Evolutionary conservation across 92 coral and sea anemone species (phyloP), one percentile per base, ranked within the genome.

Genomic region (Epizoanthus fatuus): DNA sequence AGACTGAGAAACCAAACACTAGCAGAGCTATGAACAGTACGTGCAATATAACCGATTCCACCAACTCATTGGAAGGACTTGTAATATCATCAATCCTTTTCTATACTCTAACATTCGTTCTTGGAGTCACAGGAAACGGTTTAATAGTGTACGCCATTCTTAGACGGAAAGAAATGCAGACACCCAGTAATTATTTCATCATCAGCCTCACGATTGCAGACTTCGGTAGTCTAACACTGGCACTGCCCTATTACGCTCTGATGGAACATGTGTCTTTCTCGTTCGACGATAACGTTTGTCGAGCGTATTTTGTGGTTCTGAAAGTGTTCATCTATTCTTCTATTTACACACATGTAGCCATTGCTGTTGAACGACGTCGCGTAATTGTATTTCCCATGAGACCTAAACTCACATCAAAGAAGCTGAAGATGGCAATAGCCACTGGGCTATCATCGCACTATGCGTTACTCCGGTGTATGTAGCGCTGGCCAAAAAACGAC

Each of bases 351-450:
- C 90, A 87, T 51, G 70, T 83, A 3, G 79, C 90, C 17, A 87
- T 87, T 49, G 90, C 90, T 7, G 69, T 87, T 32, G 90, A 87
- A 42, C 56, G 90, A 32, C 84, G 69, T 67, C 39, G 86, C 29
- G 75, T 77, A 3, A 72, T 86, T 57, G 86, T 81, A 56, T 79
- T 79, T 32, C 86, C 90, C 1, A 59, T 87, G 86, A 80, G 37
- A 75, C 77, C 62, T 20, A 79, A 64, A 49, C 58, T 81, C 10
- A 55, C 90, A 29, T 15, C 70, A 3, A 60, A 77, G 29, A 59
- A 40, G 4, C 56, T 77, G 14, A 77, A 77, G 54, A 59, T 44
- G 25, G n/a, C 20, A 38, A 77, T 37, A 13, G 42, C 49, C 51
- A 10, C 4, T 77, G 82, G 82, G 0, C 20, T 10, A 4, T 42